Conservation (phyloP, 2,888 invertebrate species). For the Aleiodes testaceus region DNA sequence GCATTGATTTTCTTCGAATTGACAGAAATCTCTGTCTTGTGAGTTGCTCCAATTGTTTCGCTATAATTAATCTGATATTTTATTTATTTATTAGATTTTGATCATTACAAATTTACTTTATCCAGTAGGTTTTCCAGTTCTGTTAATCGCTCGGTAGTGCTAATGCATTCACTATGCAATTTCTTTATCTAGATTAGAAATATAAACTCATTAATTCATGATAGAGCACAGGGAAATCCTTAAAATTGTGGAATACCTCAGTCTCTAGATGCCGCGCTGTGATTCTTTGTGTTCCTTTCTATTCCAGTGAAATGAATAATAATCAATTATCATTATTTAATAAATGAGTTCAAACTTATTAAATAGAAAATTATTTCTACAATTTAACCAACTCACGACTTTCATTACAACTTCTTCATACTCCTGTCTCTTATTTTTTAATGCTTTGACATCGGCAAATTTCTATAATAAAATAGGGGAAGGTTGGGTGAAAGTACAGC, state of each 20-base stretch:
- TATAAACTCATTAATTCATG: slow-evolving; percentile 13
- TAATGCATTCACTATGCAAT: slow-evolving; percentile 57
- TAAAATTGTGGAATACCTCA: slow-evolving; percentile 57
- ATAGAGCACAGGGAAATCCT: neutral
- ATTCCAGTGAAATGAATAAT: slow-evolving; percentile 6
- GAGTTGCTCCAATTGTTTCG: slow-evolving; percentile 52
- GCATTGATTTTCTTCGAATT: slow-evolving; percentile 44
- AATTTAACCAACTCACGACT: slow-evolving; percentile 59
- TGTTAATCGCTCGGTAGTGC: slow-evolving; percentile 57
- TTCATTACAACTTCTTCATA: slow-evolving; percentile 66
- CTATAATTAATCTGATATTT: slow-evolving; percentile 64
- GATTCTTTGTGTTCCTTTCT: slow-evolving; percentile 61
- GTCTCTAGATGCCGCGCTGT: slow-evolving; percentile 60
- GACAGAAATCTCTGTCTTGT: slow-evolving; percentile 37
- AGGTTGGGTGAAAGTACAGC: too few relatives aligned
- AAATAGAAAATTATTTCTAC: neutral
- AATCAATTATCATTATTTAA: neutral
- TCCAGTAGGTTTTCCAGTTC: slow-evolving; percentile 63
- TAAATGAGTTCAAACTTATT: neutral
- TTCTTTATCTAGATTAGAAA: slow-evolving; percentile 58
- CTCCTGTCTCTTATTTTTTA: slow-evolving; percentile 64
- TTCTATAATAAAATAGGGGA: slow-evolving; percentile 63
- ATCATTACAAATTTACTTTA: slow-evolving; percentile 59
- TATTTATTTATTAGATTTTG: slow-evolving; percentile 49
- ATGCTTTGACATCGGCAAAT: slow-evolving; percentile 58